Percentiles rank a stretch among this genome's conserved stretches.
Conservation (phyloP, 2,888 invertebrate genomes). For the Rugalucina vietnamica region DNA sequence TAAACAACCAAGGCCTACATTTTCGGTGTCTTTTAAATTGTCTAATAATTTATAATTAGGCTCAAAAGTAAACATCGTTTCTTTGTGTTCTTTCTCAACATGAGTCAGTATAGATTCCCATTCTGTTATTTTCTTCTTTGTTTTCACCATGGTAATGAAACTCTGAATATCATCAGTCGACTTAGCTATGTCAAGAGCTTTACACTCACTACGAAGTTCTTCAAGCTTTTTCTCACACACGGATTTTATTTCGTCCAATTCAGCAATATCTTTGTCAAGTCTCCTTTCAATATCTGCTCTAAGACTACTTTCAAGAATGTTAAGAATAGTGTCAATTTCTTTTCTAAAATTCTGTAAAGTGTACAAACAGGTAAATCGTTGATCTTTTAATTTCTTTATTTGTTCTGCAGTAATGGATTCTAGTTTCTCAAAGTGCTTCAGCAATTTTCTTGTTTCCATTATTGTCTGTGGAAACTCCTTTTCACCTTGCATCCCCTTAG, state of each 20-base stretch:
- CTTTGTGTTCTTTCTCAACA: slow-evolving; percentile 33
- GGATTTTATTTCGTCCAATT: slow-evolving; percentile 8
- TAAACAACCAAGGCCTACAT: slow-evolving; percentile 29
- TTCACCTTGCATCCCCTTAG: slow-evolving; percentile 36
- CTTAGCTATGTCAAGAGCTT: slow-evolving; percentile 25
- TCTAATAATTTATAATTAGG: slow-evolving; percentile 41
- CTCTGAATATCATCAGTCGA: slow-evolving; percentile 36
- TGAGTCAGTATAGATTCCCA: slow-evolving; percentile 25
- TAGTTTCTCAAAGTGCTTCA: slow-evolving; percentile 43
- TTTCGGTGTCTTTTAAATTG: slow-evolving; percentile 36
- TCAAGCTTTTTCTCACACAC: slow-evolving; percentile 27
- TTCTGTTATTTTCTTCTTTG: slow-evolving; percentile 31
- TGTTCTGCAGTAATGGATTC: slow-evolving; percentile 24
- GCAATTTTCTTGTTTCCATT: slow-evolving; percentile 34
- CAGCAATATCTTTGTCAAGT: slow-evolving; percentile 37
- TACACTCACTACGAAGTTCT: slow-evolving; percentile 20
- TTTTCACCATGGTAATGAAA: slow-evolving; percentile 34
- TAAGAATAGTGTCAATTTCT: slow-evolving; percentile 29
- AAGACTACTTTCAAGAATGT: slow-evolving; percentile 34
- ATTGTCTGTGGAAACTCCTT: slow-evolving; percentile 27
- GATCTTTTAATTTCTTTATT: slow-evolving; percentile 28
- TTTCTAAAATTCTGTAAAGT: slow-evolving; percentile 30
- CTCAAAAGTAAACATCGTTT: slow-evolving; percentile 33
- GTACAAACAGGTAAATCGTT: slow-evolving; percentile 32
- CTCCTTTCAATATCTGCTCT: slow-evolving; percentile 17